Evolutionary conservation across 2,797 vertebrate species (phyloP), one percentile per base, ranked within the genome.

Genomic region (Sebastes vulpes): DNA sequence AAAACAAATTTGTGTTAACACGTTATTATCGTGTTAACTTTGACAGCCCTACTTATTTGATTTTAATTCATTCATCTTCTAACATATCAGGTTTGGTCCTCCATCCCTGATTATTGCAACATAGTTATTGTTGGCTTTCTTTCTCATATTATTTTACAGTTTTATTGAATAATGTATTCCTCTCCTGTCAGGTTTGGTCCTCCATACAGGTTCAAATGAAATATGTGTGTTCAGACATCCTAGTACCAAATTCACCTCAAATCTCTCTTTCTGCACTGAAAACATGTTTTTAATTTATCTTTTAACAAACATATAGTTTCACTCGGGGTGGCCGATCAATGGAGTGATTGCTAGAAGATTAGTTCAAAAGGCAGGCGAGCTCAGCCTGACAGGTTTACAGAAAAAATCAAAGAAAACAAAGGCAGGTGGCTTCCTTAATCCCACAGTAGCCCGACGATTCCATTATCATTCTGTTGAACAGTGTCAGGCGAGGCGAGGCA

Each of bases 361-460:
- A 12, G 6, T 54, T 10, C 26, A 42, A 65, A 50, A 46, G 60
- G 6, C 54, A 69, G 23, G 12, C 2, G 1, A 46, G 50, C 56
- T 70, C 54, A 69, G n/a, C 32, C 20, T 50, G 71, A 71, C 18
- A 54, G 56, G 29, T 85, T 53, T 12, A 63, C 25, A 78, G 31
- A 50, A 65, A 79, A 78, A 18, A 46, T 77, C 61, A 68, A 81
- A 75, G 50, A 50, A 81, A 81, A 75, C 53, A 66, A 1, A 26
- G 63, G 46, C 83, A 82, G 64, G 73, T 63, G 67, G 67, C 31
- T 77, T 61, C 46, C 5, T 42, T 82, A 84, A 86, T 84, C 78
- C n/a, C 20, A 63, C 58, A 16, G 20, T 32, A 50, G 58, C 42
- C 61, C 61, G 11, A 72, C 25, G 9, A 58, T 65, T 74, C 65